Evolutionary conservation across 2,888 invertebrate genomes (phyloP), one percentile per base, ranked within the genome.

Genomic region (Ormyrus labotus): DNA sequence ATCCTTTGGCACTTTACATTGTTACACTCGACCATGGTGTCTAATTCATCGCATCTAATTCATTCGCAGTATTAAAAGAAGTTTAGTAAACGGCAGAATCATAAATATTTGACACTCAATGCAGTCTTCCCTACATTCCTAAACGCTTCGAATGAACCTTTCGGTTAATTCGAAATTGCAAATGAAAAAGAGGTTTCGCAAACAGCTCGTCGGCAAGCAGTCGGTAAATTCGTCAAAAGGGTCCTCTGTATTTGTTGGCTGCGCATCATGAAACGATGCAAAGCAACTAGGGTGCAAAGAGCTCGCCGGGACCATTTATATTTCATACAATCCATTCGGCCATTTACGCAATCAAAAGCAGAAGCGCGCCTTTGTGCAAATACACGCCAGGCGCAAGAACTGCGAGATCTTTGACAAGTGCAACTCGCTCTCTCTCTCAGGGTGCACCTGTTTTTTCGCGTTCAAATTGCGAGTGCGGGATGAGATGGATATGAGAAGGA

Each of bases 401-500:
- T 47, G 10, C 53, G 9, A 34, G 53, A 51, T 77, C 53, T 68
- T 53, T 53, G 13, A 71, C 67, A 58, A 67, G 61, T 61, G 10
- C 57, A 0, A 4, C 34, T 34, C 3, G 3, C 34, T 34, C 34
- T 34, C 2, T 34, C 34, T 34, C 34, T 34, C 34, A 34, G 34
- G 34, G 34, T 72, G 50, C n/a, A 51, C 13, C 47, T 45, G 71
- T 69, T 60, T 69, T 76, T 76, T 69, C 47, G 19, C 70, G 63
- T 48, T 73, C 64, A 57, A 64, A 48, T 50, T 13, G 60, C 48
- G 70, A 71, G 19, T 71, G 45, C 58, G 13, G 64, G 65, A 65
- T 48, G 73, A 63, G 76, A 76, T 69, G 61, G 76, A 76, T 76
- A 61, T 76, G 76, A 76, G 34, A 34, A 34, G 34, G 34, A 34